Conservation (phyloP, 2,113 vertebrate species). For the Brachyhypopomus gauderio region DNA sequence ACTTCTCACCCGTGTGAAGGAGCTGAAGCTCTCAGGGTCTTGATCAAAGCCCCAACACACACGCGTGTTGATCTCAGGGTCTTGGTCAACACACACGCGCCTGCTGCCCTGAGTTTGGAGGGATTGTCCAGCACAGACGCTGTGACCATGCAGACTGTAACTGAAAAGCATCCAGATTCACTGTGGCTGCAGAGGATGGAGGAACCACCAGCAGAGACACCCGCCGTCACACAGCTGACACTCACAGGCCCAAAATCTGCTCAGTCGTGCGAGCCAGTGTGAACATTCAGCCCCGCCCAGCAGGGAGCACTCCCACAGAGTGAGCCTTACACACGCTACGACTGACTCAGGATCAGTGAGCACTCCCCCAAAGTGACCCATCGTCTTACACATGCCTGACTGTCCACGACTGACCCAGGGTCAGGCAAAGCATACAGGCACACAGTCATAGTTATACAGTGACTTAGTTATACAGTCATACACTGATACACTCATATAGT, state of each 20-base stretch:
- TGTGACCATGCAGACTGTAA: background rate
- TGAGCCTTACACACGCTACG: background rate
- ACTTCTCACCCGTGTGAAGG: background rate
- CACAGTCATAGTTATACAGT: too few species aligned
- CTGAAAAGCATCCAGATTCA: background rate
- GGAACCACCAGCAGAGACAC: constrained; percentile 25
- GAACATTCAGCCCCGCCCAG: background rate
- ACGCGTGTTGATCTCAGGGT: background rate
- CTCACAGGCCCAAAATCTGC: constrained; percentile 50
- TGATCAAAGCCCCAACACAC: background rate
- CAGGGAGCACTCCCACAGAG: background rate
- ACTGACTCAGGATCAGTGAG: background rate
- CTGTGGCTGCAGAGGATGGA: background rate
- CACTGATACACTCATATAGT: too few species aligned
- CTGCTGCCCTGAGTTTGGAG: background rate
- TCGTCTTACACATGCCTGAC: too few species aligned
- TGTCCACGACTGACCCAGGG: too few species aligned
- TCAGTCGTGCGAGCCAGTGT: constrained; percentile 36
- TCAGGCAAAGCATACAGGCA: too few species aligned
- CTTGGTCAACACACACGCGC: background rate
- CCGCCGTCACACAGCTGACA: constrained; percentile 50
- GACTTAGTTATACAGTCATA: too few species aligned
- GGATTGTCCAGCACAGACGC: too few species aligned
- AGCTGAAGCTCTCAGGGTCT: background rate
- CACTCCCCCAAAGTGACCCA: too few species aligned